phyloP scores from a whole-genome alignment of 2,888 invertebrate species.

The Cheilosia vulpina region DNA sequence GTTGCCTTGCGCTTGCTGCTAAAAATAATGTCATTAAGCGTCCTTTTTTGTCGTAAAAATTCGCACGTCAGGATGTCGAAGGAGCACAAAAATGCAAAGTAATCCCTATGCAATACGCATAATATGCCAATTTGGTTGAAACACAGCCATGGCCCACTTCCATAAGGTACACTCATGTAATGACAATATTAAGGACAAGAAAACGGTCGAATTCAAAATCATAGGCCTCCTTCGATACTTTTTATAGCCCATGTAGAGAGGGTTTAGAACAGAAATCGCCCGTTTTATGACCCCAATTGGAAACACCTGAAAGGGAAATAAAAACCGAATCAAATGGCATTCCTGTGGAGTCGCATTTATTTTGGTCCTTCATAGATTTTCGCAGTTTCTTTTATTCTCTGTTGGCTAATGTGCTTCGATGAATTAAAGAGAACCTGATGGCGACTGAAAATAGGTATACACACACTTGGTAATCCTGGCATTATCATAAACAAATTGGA shows the following conservation, averaged over 20 bases:
- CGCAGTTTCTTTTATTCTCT: neutral
- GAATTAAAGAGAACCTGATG: conserved; percentile 46
- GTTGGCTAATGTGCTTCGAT: conserved; percentile 39
- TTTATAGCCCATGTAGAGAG: conserved; percentile 59
- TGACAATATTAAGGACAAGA: conserved; percentile 74
- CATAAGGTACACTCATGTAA: conserved; percentile 55
- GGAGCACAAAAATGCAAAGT: conserved; percentile 67
- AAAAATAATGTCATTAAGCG: conserved; percentile 74
- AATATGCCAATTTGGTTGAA: conserved; percentile 61
- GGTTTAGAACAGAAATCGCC: conserved; percentile 50
- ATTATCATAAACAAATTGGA: conserved; percentile 82
- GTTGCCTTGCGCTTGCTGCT: conserved; percentile 34
- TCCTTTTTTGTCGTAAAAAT: conserved; percentile 71
- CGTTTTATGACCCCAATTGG: conserved; percentile 67
- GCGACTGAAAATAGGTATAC: conserved; percentile 8
- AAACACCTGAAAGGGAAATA: conserved; percentile 73
- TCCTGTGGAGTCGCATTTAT: conserved; percentile 11
- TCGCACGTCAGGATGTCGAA: conserved; percentile 50
- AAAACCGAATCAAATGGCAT: conserved; percentile 62
- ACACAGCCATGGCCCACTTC: conserved; percentile 11
- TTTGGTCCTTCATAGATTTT: conserved; percentile 40
- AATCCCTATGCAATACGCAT: conserved; percentile 72
- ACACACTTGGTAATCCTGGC: conserved; percentile 76
- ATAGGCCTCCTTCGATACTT: conserved; percentile 64
- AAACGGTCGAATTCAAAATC: conserved; percentile 74